These are phyloP conservation scores for Hedya salicella DNA, from an alignment of 2,888 invertebrate genomes.

Conservation along the genomic window DNA sequence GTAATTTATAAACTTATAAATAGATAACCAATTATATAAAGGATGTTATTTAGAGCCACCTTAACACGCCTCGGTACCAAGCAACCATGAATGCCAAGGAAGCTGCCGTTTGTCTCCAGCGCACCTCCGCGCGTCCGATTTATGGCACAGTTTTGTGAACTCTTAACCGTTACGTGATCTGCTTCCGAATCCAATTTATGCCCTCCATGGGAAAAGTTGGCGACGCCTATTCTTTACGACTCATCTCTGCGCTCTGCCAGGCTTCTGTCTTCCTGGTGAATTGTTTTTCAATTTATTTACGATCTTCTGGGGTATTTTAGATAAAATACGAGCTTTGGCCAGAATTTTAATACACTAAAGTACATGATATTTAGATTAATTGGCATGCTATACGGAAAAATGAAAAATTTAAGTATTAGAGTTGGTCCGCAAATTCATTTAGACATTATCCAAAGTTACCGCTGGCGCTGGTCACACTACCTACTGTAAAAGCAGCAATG, in stretches of 20 bases:
- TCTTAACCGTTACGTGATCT: conserved; percentile 85
- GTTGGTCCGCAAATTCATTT: no score
- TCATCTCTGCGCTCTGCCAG: conserved; percentile 65
- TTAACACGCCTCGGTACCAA: conserved; percentile 23
- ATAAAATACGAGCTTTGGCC: conserved; percentile 12
- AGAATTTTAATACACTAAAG: not conserved
- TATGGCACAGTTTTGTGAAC: conserved; percentile 85
- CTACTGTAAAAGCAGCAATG: no score
- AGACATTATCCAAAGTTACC: no score
- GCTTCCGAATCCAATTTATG: conserved; percentile 85
- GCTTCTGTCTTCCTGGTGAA: conserved; percentile 53
- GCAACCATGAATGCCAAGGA: conserved; percentile 31
- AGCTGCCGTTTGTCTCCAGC: conserved; percentile 80
- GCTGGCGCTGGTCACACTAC: no score
- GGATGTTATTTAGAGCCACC: not conserved
- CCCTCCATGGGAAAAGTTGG: conserved; percentile 81
- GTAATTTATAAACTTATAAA: no score
- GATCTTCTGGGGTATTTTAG: not conserved
- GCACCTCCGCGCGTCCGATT: conserved; percentile 84
- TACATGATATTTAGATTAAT: no score
- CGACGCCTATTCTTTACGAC: conserved; percentile 80
- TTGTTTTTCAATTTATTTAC: conserved; percentile 51
- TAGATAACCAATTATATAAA: not conserved
- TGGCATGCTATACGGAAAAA: no score
- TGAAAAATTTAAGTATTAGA: no score